Conservation (phyloP, 1,140 invertebrate species). For the Orchestia grillus region DNA sequence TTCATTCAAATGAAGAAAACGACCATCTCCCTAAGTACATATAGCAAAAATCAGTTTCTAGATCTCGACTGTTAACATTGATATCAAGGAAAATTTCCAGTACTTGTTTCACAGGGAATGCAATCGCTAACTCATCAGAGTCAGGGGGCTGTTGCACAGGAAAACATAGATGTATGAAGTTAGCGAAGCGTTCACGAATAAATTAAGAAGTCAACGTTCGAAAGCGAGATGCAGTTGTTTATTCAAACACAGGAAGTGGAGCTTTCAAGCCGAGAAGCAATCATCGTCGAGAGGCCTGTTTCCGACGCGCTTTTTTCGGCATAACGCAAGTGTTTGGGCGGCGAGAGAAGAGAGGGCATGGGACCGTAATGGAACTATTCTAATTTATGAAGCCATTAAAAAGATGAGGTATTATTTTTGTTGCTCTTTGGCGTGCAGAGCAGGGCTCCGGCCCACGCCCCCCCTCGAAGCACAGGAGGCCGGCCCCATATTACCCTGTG, state of each 20-base stretch:
- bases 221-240: neutral
- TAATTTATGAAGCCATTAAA: slow-evolving; percentile 39
- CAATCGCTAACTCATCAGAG: neutral
- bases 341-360: neutral
- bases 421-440: neutral
- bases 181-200: neutral
- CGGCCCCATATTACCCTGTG: neutral
- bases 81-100: neutral
- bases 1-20: no score
- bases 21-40: no score
- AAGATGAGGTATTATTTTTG: slow-evolving; percentile 27
- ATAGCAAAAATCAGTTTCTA: neutral
- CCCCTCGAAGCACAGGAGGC: neutral
- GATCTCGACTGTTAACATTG: neutral
- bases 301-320: neutral
- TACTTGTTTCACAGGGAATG: neutral
- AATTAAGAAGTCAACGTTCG: neutral
- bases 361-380: neutral
- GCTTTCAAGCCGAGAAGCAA: neutral
- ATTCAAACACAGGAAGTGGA: neutral
- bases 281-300: neutral
- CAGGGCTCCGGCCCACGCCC: neutral
- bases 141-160: neutral
- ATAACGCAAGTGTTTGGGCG: neutral
- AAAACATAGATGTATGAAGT: neutral